Base-by-base conservation (phyloP, 2,797 vertebrate genomes). In the Lagocephalus sceleratus region DNA sequence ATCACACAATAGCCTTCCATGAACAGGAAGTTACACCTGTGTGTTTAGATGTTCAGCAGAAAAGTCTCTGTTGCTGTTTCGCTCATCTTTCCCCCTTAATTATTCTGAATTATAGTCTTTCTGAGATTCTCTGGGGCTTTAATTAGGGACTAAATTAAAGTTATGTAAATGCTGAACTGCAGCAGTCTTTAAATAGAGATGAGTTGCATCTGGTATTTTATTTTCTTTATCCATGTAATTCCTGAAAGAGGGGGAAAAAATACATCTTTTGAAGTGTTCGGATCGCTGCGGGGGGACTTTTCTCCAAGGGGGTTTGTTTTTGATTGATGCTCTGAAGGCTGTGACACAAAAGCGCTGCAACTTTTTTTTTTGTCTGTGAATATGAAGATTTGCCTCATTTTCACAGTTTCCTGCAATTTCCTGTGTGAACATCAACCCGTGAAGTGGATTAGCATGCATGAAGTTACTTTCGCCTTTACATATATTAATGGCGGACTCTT, bases 141-240 rank as follows among this genome's bases (percentile, higher is more conserved):
- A 88, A 91, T 91, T 90, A 90, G 83, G 53, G 76, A 81, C 75
- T 78, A 79, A 87, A 89, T 88, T 85, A 88, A 89, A 89, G 76
- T 80, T 86, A 87, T 87, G 86, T 88, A 89, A 90, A 90, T 89
- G 82, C 73, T 76, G 73, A 49, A 49, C 17, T 71, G 79, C 78
- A 83, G 78, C 76, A 67, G 66, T 78, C 82, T 86, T 86, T 82
- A 85, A 87, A 85, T 87, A 85, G 85, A 82, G 73, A 73, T 48
- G 54, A 68, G 69, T 81, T 79, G 74, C 76, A 75, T 80, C 64
- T 82, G 80, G 50, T 75, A 67, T 75, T 76, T 81, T 68, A 23
- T 66, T 70, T 75, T 62, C 26, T 39, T 52, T 59, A 60, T 63
- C 68, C 61, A 22, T 66, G 39, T 17, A 22, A 19, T 20, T 26